Evolutionary conservation across 2,113 vertebrate genomes (phyloP).

Genomic region (Egretta garzetta): DNA sequence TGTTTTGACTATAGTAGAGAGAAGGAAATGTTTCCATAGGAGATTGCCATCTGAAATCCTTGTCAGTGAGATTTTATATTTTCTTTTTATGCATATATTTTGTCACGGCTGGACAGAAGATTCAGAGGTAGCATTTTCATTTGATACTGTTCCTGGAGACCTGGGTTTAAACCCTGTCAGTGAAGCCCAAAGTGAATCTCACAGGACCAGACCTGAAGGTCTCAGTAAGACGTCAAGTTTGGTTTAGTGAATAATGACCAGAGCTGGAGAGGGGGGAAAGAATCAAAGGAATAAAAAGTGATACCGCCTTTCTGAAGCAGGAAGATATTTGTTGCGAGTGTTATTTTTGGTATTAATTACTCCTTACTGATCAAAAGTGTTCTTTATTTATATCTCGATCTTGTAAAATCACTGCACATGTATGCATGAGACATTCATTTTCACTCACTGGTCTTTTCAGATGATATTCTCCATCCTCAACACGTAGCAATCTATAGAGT

Average conservation of each 20-base stretch:
- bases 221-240: not conserved
- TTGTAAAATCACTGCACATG: not conserved
- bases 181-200: not conserved
- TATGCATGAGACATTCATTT: not conserved
- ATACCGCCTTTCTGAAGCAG: not conserved
- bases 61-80: not conserved
- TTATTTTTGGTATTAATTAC: not conserved
- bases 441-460: not conserved
- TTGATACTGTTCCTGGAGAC: not conserved
- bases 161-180: not conserved
- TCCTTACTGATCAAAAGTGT: not conserved
- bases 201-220: not conserved
- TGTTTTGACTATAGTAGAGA: not conserved
- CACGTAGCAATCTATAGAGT: not conserved
- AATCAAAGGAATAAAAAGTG: not conserved
- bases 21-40: not conserved
- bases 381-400: not conserved
- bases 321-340: not conserved
- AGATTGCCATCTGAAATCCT: not conserved
- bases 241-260: not conserved
- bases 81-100: not conserved
- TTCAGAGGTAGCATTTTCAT: not conserved
- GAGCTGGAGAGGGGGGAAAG: not conserved
- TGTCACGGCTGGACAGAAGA: not conserved
- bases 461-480: not conserved